phyloP scores from a whole-genome alignment of 1,140 invertebrate species.

The Ostrea edulis region DNA sequence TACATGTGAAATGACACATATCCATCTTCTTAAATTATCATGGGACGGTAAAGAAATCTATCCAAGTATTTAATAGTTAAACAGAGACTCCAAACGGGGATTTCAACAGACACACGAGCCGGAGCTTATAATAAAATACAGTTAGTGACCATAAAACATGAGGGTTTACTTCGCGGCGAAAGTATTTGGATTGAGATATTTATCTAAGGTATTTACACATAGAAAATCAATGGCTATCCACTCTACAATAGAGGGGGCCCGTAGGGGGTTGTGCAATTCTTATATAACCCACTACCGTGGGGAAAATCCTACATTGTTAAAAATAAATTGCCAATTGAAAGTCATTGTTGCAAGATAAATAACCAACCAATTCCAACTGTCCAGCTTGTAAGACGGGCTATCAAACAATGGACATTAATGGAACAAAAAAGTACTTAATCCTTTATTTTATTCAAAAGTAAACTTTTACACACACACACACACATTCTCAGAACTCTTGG shows the following conservation, averaged over 20 bases:
- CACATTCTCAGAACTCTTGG: background rate
- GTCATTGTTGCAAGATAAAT: slow-evolving; percentile 8
- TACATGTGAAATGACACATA: background rate
- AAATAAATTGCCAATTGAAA: slow-evolving; percentile 3
- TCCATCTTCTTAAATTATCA: background rate
- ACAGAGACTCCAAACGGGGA: background rate
- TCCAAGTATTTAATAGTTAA: background rate
- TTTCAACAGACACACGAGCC: background rate
- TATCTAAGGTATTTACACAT: slow-evolving; percentile 35
- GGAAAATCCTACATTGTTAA: slow-evolving; percentile 36
- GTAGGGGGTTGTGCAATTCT: slow-evolving; percentile 7
- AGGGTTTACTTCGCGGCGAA: slow-evolving; percentile 22
- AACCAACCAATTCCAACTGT: background rate
- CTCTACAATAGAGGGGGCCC: background rate
- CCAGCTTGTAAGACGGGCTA: background rate
- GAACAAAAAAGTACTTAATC: background rate
- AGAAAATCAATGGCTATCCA: slow-evolving; percentile 37
- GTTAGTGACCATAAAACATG: slow-evolving; percentile 25
- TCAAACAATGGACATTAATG: background rate
- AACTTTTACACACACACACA: background rate
- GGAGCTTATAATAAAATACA: slow-evolving; percentile 6
- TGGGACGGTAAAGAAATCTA: too few relatives aligned
- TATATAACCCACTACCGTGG: background rate
- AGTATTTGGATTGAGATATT: slow-evolving; percentile 30
- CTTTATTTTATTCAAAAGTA: background rate